Evolutionary conservation across 2,113 vertebrate species (phyloP).

Genomic region (Anarrhichthys ocellatus): DNA sequence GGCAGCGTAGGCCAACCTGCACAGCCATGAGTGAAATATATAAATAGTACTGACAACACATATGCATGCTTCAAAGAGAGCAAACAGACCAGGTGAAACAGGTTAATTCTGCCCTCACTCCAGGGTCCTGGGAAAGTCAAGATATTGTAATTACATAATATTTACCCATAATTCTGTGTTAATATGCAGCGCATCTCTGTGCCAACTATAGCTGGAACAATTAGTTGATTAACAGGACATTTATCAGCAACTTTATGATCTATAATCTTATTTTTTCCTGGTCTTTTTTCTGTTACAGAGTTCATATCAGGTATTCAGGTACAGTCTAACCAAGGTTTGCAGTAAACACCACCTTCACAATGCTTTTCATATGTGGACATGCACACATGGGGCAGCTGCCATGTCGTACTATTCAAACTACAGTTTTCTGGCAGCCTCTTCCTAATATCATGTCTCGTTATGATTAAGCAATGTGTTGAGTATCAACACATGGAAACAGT

Average conservation of each 20-base stretch:
- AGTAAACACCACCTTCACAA: not conserved
- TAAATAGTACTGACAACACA: slow-evolving; percentile 63
- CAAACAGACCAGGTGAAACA: slow-evolving; percentile 29
- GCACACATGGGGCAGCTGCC: no score
- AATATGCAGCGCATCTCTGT: not conserved
- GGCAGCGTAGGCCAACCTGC: slow-evolving; percentile 38
- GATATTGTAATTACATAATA: not conserved
- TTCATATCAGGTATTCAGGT: not conserved
- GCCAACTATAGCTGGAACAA: not conserved
- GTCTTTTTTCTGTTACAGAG: not conserved
- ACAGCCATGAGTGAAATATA: slow-evolving; percentile 53
- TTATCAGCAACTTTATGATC: not conserved
- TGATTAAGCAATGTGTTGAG: not conserved
- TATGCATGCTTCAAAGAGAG: slow-evolving; percentile 14
- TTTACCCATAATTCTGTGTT: not conserved
- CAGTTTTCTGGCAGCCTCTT: not conserved
- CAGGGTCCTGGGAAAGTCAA: not conserved
- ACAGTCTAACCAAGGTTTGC: not conserved
- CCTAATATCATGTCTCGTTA: not conserved
- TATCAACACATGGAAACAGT: slow-evolving; percentile 12
- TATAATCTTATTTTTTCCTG: not conserved
- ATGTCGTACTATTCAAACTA: not conserved
- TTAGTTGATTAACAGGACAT: not conserved
- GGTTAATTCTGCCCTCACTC: not conserved
- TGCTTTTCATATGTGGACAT: not conserved